Evolutionary conservation across 2,113 vertebrate genomes (phyloP), one percentile per base, ranked within the genome.

Genomic region (Zosterops lateralis): DNA sequence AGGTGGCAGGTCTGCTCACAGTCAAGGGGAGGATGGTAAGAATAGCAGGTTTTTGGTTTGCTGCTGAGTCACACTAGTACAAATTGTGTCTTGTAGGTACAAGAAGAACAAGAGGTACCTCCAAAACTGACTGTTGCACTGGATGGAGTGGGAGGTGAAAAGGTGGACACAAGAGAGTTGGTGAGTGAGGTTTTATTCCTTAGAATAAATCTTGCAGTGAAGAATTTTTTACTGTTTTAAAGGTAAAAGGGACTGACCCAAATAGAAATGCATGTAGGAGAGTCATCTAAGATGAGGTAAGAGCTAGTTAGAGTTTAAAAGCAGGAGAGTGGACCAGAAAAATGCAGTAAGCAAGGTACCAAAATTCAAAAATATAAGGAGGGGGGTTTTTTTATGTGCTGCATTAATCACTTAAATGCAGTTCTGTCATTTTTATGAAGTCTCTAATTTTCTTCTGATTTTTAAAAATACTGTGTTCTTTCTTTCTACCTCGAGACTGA

Each of bases 11-110:
- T 62, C 32, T 78, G 28, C 32, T 84, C 65, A 40, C 6, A 84
- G 31, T 44, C 64, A 73, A 84, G 19, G 51, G 36, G 47, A 87
- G 44, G 45, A 79, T 65, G 53, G 17, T 72, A 82, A 85, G 71
- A 91, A 91, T 14, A 90, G 29, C 9, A 65, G 40, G 14, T 4
- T 85, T 90, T 68, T 47, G 80, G 34, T 60, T 86, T 87, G 34
- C 38, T 87, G 42, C 68, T 73, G 64, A 91, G 58, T 73, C 67
- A 73, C n/a, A 19, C 21, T 34, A 73, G 68, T 12, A 65, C 24
- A 80, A 29, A 17, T 22, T 79, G 10, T 34, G 20, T 34, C 75
- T 85, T 75, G 66, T 22, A 82, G 13, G 17, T 82, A 77, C 34
- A 65, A 72, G 54, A 84, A 77, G 78, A 88, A 84, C 42, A 87